Conservation (phyloP, 2,888 invertebrate species). For the Ellobium chinense region DNA sequence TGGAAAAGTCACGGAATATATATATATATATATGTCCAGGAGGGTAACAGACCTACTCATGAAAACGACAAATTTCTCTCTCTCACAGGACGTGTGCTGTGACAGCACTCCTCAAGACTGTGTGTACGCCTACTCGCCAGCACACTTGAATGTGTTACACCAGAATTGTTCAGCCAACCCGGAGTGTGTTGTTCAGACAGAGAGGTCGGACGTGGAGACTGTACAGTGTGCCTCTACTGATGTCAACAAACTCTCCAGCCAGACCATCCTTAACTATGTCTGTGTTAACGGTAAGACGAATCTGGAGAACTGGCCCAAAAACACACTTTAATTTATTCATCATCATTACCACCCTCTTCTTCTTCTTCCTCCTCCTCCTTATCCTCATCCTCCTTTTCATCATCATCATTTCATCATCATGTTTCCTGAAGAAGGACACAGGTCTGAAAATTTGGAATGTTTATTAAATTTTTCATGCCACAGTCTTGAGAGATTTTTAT, state of each 20-base stretch:
- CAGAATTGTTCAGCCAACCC: conserved; percentile 48
- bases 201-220: conserved; percentile 45
- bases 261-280: conserved; percentile 52
- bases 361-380: too few species aligned
- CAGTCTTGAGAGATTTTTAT: too few species aligned
- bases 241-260: conserved; percentile 40
- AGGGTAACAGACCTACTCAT: too few species aligned
- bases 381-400: too few species aligned
- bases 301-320: not conserved
- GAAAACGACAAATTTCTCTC: not conserved
- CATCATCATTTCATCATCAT: too few species aligned
- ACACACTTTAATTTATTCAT: too few species aligned
- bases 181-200: conserved; percentile 44
- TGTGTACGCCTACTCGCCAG: conserved; percentile 43
- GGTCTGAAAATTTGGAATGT: too few species aligned
- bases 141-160: conserved; percentile 49
- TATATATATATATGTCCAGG: too few species aligned
- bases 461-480: too few species aligned
- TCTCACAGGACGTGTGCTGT: conserved; percentile 46
- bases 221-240: conserved; percentile 44
- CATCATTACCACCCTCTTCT: too few species aligned
- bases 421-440: too few species aligned
- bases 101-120: conserved; percentile 44
- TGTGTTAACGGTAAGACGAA: conserved; percentile 51
- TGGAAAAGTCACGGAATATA: too few species aligned